Evolutionary conservation across 1,140 invertebrate genomes (phyloP).

Genomic region (Drosophila mayri): DNA sequence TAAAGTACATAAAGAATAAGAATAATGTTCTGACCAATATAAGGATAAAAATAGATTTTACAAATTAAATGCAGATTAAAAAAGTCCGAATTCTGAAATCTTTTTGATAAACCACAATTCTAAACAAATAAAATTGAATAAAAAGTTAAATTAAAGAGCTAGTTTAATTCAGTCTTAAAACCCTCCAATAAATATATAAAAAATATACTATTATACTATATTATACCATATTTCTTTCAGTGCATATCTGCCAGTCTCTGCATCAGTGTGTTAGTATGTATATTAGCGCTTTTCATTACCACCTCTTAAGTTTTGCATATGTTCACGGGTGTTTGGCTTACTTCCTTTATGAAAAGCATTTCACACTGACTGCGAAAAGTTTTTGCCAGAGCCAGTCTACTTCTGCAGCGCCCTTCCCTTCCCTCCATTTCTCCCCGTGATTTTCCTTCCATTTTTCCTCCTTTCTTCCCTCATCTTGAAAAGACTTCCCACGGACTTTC

Average conservation of each 20-base stretch:
- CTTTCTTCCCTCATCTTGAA: constrained; percentile 40
- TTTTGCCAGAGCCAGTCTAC: constrained; percentile 47
- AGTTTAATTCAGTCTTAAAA: neutral
- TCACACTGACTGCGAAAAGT: constrained; percentile 62
- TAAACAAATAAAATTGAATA: no score
- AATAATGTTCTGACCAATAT: no score
- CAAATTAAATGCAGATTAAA: no score
- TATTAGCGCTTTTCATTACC: constrained; percentile 82
- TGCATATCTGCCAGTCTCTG: constrained; percentile 1
- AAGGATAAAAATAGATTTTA: no score
- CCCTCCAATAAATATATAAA: no score
- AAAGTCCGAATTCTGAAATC: neutral
- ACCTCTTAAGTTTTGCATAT: constrained; percentile 61
- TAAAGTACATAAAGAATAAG: no score
- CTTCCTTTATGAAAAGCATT: constrained; percentile 76
- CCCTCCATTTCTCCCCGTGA: neutral
- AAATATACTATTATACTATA: no score
- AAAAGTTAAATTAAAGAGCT: neutral
- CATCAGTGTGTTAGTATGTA: constrained; percentile 20
- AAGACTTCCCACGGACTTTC: constrained; percentile 82
- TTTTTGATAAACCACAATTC: neutral
- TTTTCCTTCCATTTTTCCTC: neutral
- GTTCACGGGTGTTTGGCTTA: constrained; percentile 35
- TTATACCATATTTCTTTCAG: neutral
- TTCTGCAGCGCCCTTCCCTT: neutral